phyloP scores from a whole-genome alignment of 2,888 invertebrate genomes.

The Nezara viridula region DNA sequence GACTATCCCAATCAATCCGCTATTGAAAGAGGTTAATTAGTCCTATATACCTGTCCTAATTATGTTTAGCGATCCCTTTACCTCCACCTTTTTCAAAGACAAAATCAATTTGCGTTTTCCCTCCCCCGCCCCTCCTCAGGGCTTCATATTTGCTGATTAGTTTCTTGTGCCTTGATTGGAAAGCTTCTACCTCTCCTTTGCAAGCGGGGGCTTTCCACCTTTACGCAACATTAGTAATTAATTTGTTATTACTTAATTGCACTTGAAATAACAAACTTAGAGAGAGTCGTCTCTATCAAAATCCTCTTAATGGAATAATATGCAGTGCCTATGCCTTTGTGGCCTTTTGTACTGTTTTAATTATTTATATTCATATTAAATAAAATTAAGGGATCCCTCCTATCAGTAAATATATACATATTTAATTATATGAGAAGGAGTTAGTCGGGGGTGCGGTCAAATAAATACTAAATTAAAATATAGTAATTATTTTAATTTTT shows the following conservation, averaged over 20 bases:
- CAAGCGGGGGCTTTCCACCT: no score
- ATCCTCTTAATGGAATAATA: not conserved
- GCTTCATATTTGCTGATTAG: slow-evolving; percentile 46
- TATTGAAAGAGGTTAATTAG: slow-evolving; percentile 39
- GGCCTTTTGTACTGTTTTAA: no score
- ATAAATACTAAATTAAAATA: no score
- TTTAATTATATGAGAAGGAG: no score
- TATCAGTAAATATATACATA: no score
- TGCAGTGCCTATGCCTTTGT: no score
- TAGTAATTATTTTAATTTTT: no score
- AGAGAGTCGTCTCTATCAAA: not conserved
- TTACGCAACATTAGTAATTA: not conserved
- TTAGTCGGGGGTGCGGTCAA: no score
- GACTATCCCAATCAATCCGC: slow-evolving; percentile 37
- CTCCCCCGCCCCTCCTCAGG: not conserved
- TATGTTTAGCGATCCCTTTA: slow-evolving; percentile 44
- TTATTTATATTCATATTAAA: no score
- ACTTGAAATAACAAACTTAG: not conserved
- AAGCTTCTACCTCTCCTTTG: not conserved
- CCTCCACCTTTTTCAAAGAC: slow-evolving; percentile 27
- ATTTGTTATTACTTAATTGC: slow-evolving; percentile 15
- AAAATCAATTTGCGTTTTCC: slow-evolving; percentile 37
- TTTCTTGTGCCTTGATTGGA: slow-evolving; percentile 27
- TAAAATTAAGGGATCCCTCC: no score
- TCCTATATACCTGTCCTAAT: slow-evolving; percentile 21